These are phyloP conservation scores for Trachemys scripta DNA, from an alignment of 2,113 vertebrate species.

Conservation along the genomic window DNA sequence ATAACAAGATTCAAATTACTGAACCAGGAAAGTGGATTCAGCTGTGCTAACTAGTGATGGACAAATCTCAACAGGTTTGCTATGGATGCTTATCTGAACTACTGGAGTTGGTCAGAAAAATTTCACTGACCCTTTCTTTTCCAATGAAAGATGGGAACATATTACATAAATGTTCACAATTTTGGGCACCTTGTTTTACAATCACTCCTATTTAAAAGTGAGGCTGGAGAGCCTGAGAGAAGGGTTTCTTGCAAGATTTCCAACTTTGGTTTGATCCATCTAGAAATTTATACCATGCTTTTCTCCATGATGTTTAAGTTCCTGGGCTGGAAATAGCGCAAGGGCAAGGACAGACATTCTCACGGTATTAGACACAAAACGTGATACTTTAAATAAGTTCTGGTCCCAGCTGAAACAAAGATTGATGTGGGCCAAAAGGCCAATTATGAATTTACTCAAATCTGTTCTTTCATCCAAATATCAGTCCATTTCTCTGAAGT, in stretches of 20 bases:
- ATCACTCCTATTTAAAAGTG: not conserved
- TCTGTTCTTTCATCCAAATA: not conserved
- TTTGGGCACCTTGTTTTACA: not conserved
- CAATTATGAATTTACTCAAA: not conserved
- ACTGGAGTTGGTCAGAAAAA: not conserved
- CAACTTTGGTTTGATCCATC: not conserved
- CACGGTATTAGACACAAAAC: not conserved
- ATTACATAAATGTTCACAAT: not conserved
- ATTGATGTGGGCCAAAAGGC: not conserved
- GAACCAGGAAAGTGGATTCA: not conserved
- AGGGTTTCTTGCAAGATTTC: not conserved
- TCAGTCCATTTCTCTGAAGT: not conserved
- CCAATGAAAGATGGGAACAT: not conserved
- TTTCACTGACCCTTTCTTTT: not conserved
- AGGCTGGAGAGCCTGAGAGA: not conserved
- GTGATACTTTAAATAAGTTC: not conserved
- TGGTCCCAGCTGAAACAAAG: not conserved
- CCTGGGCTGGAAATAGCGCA: not conserved
- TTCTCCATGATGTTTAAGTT: not conserved
- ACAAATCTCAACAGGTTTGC: conserved; percentile 32
- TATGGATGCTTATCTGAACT: conserved; percentile 15
- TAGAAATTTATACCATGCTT: not conserved
- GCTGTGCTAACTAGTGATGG: not conserved
- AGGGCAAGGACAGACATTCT: not conserved
- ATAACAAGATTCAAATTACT: not conserved